Percentiles rank a stretch among this genome's conserved stretches.
Evolutionary conservation across 2,888 invertebrate species (phyloP).

Genomic region (Athalia cordata): DNA sequence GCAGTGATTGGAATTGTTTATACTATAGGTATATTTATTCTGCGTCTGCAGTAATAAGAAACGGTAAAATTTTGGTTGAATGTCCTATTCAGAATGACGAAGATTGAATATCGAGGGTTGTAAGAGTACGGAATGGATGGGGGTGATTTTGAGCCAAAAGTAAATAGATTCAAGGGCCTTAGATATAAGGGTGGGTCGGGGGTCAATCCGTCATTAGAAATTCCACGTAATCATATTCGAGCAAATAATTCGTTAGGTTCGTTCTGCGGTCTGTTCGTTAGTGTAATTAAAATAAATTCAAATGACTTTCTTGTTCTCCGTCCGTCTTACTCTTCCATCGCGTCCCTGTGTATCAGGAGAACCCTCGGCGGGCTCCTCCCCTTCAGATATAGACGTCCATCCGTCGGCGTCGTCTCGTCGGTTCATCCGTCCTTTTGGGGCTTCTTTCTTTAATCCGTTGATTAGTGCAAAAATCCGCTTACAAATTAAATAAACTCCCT

Average conservation of each 20-base stretch:
- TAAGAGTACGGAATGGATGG: neutral
- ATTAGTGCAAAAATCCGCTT: constrained; percentile 73
- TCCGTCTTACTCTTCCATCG: constrained; percentile 48
- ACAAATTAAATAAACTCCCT: constrained; percentile 71
- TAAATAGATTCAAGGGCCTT: constrained; percentile 41
- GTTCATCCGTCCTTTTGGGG: constrained; percentile 47
- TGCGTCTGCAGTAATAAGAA: neutral
- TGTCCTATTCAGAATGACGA: constrained; percentile 17
- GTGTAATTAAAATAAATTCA: constrained; percentile 74
- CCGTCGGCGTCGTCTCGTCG: constrained; percentile 48
- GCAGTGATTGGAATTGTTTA: constrained; percentile 49
- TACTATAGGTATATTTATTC: constrained; percentile 43
- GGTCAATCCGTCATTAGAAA: constrained; percentile 68
- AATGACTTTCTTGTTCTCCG: constrained; percentile 70
- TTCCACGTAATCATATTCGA: constrained; percentile 71
- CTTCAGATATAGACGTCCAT: constrained; percentile 30
- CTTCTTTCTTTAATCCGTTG: constrained; percentile 69
- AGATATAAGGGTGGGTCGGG: constrained; percentile 8
- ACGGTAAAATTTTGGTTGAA: neutral
- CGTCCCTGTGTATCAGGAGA: constrained; percentile 9
- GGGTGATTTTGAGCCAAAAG: constrained; percentile 40
- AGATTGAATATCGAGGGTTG: constrained; percentile 35
- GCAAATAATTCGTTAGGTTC: constrained; percentile 73
- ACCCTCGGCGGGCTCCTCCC: constrained; percentile 48
- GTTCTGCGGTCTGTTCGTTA: constrained; percentile 68